phyloP scores from a whole-genome alignment of 2,113 vertebrate species.

The Leucopsar rothschildi region DNA sequence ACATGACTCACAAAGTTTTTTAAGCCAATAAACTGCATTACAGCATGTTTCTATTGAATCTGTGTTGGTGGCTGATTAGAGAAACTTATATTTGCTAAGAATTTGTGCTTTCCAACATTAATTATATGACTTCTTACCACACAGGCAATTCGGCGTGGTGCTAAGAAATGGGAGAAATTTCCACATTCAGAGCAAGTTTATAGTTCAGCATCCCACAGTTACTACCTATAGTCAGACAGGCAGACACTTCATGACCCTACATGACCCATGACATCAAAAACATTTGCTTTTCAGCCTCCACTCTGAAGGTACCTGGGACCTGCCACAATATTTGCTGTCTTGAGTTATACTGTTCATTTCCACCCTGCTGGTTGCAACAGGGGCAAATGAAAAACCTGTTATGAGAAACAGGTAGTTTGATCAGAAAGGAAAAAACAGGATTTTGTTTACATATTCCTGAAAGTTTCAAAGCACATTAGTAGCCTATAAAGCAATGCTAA shows the following conservation, averaged over 20 bases:
- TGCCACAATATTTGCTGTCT: neutral
- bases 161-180: neutral
- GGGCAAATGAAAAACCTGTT: neutral
- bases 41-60: neutral
- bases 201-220: neutral
- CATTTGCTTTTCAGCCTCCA: neutral
- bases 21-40: neutral
- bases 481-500: neutral
- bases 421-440: neutral
- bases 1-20: neutral
- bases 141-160: fast-evolving
- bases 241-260: neutral
- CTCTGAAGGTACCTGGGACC: neutral
- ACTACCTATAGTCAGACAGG: neutral
- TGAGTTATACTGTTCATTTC: neutral
- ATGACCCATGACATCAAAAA: neutral
- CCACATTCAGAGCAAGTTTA: neutral
- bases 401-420: neutral
- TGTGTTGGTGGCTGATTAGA: neutral
- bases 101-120: neutral
- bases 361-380: neutral
- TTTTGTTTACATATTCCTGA: neutral
- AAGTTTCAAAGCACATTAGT: neutral
- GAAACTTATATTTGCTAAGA: neutral
- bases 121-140: neutral